Evolutionary conservation across 2,113 vertebrate genomes (phyloP).

Genomic region (Lates calcarifer): DNA sequence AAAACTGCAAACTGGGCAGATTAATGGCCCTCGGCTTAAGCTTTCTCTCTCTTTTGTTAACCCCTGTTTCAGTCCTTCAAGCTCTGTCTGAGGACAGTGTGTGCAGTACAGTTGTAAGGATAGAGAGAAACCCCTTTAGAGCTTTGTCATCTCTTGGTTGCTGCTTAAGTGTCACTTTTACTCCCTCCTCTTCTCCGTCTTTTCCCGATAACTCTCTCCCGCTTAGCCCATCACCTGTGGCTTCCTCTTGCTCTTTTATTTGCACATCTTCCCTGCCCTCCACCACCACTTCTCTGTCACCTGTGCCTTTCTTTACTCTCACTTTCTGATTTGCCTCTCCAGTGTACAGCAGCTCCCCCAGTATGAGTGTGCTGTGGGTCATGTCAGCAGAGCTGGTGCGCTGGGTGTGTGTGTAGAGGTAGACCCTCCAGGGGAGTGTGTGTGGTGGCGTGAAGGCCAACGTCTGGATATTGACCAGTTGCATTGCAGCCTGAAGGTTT

Average conservation of each 20-base stretch:
- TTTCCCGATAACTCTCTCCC: neutral
- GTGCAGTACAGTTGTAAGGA: conserved; percentile 85
- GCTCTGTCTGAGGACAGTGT: conserved; percentile 61
- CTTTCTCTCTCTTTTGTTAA: neutral
- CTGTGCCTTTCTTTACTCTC: neutral
- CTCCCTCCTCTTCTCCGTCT: neutral
- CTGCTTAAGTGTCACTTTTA: conserved; percentile 89
- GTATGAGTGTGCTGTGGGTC: conserved; percentile 79
- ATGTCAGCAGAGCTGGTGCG: conserved; percentile 13
- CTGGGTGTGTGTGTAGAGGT: conserved; percentile 87
- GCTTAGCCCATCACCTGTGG: neutral
- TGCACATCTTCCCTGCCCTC: neutral
- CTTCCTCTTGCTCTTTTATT: neutral
- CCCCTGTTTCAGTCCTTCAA: neutral
- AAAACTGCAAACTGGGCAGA: neutral
- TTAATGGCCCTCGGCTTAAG: neutral
- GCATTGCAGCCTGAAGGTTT: conserved; percentile 89
- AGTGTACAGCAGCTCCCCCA: conserved; percentile 88
- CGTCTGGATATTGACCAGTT: conserved; percentile 92
- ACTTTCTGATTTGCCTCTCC: neutral
- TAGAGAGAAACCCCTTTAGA: conserved; percentile 82
- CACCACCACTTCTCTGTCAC: conserved; percentile 29
- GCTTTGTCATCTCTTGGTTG: conserved; percentile 77
- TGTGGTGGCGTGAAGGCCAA: conserved; percentile 90
- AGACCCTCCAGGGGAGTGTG: conserved; percentile 91